Percentiles rank a stretch among this genome's conserved stretches.
phyloP scores from a whole-genome alignment of 1,140 invertebrate species.

The Aphis gossypii region DNA sequence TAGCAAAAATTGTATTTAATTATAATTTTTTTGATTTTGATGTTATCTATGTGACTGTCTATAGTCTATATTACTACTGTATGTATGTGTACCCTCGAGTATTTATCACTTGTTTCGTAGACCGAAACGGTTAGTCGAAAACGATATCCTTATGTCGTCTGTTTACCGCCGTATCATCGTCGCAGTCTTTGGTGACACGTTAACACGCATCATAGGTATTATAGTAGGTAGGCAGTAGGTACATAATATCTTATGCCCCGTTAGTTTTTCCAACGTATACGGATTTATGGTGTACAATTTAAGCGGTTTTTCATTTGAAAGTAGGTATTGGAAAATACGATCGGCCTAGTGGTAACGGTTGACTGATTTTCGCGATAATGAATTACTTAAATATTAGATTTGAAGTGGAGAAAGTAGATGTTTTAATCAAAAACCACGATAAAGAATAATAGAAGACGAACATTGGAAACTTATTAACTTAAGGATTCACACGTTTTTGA shows the following conservation, averaged over 20 bases:
- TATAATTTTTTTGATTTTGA: neutral
- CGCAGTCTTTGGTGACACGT: neutral
- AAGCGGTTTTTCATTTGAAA: neutral
- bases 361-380: neutral
- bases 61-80: neutral
- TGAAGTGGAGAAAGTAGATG: constrained; percentile 10
- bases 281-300: neutral
- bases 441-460: neutral
- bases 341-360: neutral
- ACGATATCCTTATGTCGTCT: neutral
- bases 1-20: neutral
- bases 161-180: neutral
- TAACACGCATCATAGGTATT: neutral
- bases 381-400: neutral
- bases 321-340: neutral
- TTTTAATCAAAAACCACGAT: neutral
- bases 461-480: neutral
- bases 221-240: neutral
- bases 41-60: neutral
- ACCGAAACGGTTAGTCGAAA: constrained; percentile 29
- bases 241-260: neutral
- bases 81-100: neutral
- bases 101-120: neutral
- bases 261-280: neutral
- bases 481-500: neutral